These are phyloP conservation scores for Sternarchorhynchus goeldii DNA, from an alignment of 2,797 vertebrate species.

Conservation along the genomic window DNA sequence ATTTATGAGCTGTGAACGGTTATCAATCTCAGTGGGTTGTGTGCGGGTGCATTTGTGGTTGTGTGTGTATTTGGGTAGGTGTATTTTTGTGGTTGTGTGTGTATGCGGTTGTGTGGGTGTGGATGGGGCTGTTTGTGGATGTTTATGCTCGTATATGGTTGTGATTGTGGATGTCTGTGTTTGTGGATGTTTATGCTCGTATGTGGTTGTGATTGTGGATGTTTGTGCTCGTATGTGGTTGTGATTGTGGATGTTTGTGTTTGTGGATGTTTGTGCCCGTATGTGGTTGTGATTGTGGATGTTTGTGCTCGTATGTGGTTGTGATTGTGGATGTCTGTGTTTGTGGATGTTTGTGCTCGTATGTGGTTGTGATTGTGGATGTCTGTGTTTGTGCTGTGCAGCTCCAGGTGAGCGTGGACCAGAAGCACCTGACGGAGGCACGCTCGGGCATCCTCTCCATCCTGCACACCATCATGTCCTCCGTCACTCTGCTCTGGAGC, in stretches of 20 bases:
- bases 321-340: not conserved
- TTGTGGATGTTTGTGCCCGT: not conserved
- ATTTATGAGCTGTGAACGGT: too few species aligned
- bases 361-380: not conserved
- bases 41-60: too few species aligned
- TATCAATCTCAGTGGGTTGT: too few species aligned
- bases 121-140: not conserved
- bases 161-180: not conserved
- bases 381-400: constrained; percentile 54
- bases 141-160: not conserved
- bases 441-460: constrained; percentile 95
- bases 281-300: not conserved
- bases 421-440: constrained; percentile 94
- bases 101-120: not conserved
- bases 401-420: constrained; percentile 92
- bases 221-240: not conserved
- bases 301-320: not conserved
- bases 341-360: not conserved
- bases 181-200: not conserved
- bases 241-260: not conserved
- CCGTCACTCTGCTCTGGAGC: constrained; percentile 95
- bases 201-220: not conserved
- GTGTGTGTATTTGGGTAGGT: not conserved
- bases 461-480: constrained; percentile 97
- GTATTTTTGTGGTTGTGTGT: too few species aligned